These are phyloP conservation scores for Uloborus diversus DNA, from an alignment of 1,140 invertebrate genomes.

Conservation along the genomic window DNA sequence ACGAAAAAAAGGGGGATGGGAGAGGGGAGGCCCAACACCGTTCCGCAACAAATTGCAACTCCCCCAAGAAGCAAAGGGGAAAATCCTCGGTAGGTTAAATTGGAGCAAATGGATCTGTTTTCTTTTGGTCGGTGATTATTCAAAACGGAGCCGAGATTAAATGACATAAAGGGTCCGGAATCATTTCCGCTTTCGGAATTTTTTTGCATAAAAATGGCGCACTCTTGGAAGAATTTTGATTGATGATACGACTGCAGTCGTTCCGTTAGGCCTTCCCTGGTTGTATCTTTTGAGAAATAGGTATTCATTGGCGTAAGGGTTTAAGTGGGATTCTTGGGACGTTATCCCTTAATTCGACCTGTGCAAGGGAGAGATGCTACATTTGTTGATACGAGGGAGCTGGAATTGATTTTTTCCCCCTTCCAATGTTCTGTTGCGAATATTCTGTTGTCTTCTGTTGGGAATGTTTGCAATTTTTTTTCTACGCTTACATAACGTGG, in stretches of 20 bases:
- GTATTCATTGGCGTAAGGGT: not conserved
- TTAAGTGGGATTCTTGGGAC: not conserved
- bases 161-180: slow-evolving; percentile 3
- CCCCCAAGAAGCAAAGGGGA: not conserved
- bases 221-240: not conserved
- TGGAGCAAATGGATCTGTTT: slow-evolving; percentile 42
- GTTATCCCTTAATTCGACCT: not conserved
- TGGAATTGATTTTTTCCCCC: too few relatives aligned
- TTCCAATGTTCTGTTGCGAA: too few relatives aligned
- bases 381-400: too few relatives aligned
- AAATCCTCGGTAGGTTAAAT: not conserved
- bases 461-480: too few relatives aligned
- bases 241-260: not conserved
- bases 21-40: not conserved
- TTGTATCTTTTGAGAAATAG: not conserved
- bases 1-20: not conserved
- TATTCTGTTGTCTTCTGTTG: too few relatives aligned
- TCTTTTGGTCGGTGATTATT: slow-evolving; percentile 35
- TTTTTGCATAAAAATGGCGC: not conserved
- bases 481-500: too few relatives aligned
- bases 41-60: slow-evolving; percentile 22
- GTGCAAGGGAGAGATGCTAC: too few relatives aligned
- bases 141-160: slow-evolving; percentile 41
- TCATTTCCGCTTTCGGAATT: not conserved
- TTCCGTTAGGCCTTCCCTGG: not conserved